Conservation (phyloP, 2,113 vertebrate species). For the Recurvirostra avosetta region DNA sequence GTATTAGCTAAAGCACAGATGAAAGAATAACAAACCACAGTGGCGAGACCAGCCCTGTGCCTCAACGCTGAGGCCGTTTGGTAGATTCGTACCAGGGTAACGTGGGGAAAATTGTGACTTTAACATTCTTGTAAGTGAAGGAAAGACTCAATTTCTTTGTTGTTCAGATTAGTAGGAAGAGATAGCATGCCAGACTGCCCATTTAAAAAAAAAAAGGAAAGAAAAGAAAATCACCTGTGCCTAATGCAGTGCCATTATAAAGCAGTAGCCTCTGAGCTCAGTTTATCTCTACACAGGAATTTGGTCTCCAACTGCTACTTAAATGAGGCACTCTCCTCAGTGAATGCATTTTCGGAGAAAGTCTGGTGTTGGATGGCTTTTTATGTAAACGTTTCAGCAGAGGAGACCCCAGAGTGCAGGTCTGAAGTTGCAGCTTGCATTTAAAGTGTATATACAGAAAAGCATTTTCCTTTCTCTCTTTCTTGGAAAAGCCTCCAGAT, state of each 20-base stretch:
- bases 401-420: background rate
- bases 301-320: background rate
- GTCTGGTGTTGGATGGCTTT: background rate
- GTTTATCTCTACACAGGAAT: background rate
- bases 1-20: background rate
- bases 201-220: background rate
- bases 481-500: background rate
- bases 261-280: background rate
- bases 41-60: fast-evolving
- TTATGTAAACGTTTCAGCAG: background rate
- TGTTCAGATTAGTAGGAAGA: background rate
- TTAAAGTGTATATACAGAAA: background rate
- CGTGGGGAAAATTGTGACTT: background rate
- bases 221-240: background rate
- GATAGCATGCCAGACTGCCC: background rate
- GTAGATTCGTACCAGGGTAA: background rate
- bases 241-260: background rate
- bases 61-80: background rate
- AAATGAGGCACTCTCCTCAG: background rate
- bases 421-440: background rate
- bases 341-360: background rate
- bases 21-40: background rate
- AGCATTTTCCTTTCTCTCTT: background rate
- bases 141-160: background rate
- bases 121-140: background rate